Conservation (phyloP, 2,797 vertebrate species). For the Denticeps clupeoides region DNA sequence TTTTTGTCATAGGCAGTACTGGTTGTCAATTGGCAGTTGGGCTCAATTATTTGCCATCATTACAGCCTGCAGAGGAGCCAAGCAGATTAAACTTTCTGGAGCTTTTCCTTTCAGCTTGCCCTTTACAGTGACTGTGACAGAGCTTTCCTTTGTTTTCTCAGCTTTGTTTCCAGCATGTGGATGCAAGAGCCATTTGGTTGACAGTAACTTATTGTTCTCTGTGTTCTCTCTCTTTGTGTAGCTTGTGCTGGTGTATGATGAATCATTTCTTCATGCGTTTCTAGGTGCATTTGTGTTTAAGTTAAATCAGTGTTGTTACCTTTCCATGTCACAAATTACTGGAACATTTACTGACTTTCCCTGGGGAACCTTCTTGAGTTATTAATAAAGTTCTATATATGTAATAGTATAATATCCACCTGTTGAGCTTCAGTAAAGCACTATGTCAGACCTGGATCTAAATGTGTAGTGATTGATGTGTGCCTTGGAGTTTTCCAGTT, state of each 20-base stretch:
- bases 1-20: too few species aligned
- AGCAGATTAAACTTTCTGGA: background rate
- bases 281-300: background rate
- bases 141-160: conserved; percentile 16
- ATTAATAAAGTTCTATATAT: too few species aligned
- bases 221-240: too few species aligned
- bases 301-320: background rate
- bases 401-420: too few species aligned
- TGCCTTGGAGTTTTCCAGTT: too few species aligned
- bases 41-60: too few species aligned
- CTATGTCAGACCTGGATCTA: too few species aligned
- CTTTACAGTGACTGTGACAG: background rate
- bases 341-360: too few species aligned
- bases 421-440: too few species aligned
- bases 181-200: conserved; percentile 5
- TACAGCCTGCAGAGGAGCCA: background rate
- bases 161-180: conserved; percentile 22
- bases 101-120: background rate
- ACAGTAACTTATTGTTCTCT: conserved; percentile 10
- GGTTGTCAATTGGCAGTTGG: too few species aligned
- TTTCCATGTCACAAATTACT: background rate
- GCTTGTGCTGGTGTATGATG: background rate
- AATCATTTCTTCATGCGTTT: background rate
- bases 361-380: too few species aligned
- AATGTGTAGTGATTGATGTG: too few species aligned